phyloP scores from a whole-genome alignment of 2,888 invertebrate genomes.

The Agrypnus murinus region DNA sequence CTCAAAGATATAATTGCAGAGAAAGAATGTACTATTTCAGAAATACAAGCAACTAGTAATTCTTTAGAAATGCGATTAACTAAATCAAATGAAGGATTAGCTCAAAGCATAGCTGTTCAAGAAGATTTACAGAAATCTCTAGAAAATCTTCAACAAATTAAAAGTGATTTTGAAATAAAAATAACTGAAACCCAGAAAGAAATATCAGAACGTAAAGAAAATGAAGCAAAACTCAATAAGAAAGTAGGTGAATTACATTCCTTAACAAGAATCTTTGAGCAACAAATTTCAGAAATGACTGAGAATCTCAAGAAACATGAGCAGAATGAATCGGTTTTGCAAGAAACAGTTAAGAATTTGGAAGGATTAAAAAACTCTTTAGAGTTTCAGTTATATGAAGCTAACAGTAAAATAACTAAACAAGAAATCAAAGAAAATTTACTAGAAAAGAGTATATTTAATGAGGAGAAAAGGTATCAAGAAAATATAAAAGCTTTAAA shows the following conservation, averaged over 20 bases:
- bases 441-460: constrained; percentile 24
- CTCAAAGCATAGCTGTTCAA: background rate
- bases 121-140: constrained; percentile 30
- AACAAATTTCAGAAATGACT: constrained; percentile 33
- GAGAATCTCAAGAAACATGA: constrained; percentile 32
- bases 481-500: constrained; percentile 42
- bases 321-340: constrained; percentile 26
- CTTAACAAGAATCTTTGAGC: background rate
- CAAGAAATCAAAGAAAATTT: constrained; percentile 21
- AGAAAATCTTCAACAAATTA: constrained; percentile 32
- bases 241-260: constrained; percentile 17
- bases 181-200: constrained; percentile 37
- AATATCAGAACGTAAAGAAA: constrained; percentile 39
- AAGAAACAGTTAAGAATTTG: background rate
- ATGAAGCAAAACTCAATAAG: background rate
- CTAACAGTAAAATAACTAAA: constrained; percentile 18
- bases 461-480: constrained; percentile 33
- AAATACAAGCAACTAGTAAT: constrained; percentile 34
- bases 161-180: constrained; percentile 45
- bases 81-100: constrained; percentile 1
- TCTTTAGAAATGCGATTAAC: constrained; percentile 18
- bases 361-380: constrained; percentile 13
- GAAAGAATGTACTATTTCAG: constrained; percentile 36
- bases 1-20: constrained; percentile 25
- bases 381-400: constrained; percentile 25